Base-by-base conservation (phyloP, 35 echinoderm and acorn worm genomes). In the Heliocidaris erythrogramma region DNA sequence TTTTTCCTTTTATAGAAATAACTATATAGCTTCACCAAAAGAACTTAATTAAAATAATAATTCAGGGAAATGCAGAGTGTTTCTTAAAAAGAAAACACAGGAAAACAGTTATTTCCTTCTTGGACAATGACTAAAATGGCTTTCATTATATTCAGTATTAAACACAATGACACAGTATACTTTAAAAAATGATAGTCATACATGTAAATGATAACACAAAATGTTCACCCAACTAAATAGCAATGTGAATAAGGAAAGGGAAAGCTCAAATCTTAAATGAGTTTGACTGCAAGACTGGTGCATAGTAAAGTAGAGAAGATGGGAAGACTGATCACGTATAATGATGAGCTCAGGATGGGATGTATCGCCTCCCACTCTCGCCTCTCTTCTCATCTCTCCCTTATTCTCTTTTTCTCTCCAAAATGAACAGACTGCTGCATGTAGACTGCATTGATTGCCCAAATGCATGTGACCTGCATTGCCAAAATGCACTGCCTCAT, bases 381-480 rank as follows among this genome's bases (percentile, higher is more conserved):
- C 18, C 27, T 24, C 27, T 24, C 59, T 18, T 78, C 65, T 78
- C 65, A 16, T 78, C 65, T 27, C 65, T n/a, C 65, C 8, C 65
- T 78, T 78, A 7, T n/a, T 78, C 65, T 27, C 27, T 27, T 78
- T n/a, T 78, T 78, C 2, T 78, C 65, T 78, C 65, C 21, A 47
- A 47, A 89, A 89, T 89, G 87, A 89, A 89, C 87, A 89, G 87
- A 89, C 87, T 47, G 30, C 85, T 10, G 52, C 52, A 56, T 56
- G 52, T 32, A 86, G 85, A 86, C 30, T 47, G 87, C 87, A 89
- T 35, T 89, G 87, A 89, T 89, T 89, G 87, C 87, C 87, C 47
- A 13, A 89, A 42, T 47, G 87, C 24, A 89, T 89, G 87, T 89
- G 87, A 89, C 87, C 87, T 89, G 87, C 87, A 89, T 89, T 48